Conservation (phyloP, 2,888 invertebrate genomes). For the Gerosis bhagava region DNA sequence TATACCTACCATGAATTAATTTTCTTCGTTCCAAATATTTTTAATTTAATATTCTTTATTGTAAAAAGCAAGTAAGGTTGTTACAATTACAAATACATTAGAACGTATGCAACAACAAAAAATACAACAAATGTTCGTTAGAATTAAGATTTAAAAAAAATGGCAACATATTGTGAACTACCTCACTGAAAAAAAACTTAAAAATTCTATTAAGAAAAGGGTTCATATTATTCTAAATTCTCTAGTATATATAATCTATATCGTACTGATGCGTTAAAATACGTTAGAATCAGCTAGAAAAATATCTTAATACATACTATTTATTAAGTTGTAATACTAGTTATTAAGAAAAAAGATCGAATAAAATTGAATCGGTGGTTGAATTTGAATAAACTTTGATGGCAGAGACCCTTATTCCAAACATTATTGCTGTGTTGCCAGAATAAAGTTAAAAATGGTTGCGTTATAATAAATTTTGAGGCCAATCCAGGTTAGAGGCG, state of each 20-base stretch:
- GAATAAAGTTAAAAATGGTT: too few species aligned
- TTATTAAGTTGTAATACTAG: slow-evolving; percentile 1
- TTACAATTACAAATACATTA: too few species aligned
- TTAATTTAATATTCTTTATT: too few species aligned
- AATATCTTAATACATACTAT: slow-evolving; percentile 1
- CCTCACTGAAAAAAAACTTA: slow-evolving; percentile 11
- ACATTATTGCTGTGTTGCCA: too few species aligned
- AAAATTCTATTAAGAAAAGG: slow-evolving; percentile 15
- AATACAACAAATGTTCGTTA: too few species aligned
- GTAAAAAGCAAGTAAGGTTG: too few species aligned
- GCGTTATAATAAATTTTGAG: too few species aligned
- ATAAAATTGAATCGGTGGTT: background rate
- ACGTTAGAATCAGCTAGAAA: slow-evolving; percentile 19
- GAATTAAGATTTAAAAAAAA: slow-evolving; percentile 5
- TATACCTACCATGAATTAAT: too few species aligned
- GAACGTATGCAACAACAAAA: too few species aligned
- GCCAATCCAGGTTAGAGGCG: too few species aligned
- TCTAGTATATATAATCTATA: slow-evolving; percentile 12
- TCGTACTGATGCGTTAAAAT: slow-evolving; percentile 2
- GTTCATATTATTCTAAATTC: slow-evolving; percentile 21
- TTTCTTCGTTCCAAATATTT: too few species aligned
- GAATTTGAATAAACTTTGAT: background rate
- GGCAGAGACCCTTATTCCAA: too few species aligned
- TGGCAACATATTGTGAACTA: slow-evolving; percentile 15
- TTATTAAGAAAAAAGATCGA: background rate